These are phyloP conservation scores for Trachythela sp. DNA, from an alignment of 64 coral and sea anemone species.

Conservation along the genomic window DNA sequence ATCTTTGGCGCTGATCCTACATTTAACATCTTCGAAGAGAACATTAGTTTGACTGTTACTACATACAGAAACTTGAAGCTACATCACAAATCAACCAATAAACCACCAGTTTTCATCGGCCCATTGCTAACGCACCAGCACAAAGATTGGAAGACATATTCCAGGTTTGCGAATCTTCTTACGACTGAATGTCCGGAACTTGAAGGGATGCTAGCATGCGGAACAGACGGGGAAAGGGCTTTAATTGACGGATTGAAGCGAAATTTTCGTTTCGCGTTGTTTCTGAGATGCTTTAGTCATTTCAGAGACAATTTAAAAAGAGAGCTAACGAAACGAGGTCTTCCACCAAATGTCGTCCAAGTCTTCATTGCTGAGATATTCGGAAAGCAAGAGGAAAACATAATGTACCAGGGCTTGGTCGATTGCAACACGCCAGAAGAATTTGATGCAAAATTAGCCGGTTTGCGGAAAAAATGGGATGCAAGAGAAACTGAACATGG, in stretches of 20 bases:
- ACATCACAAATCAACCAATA: neutral
- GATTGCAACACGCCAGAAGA: too few relatives aligned
- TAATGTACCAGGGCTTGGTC: too few relatives aligned
- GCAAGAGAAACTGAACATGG: too few relatives aligned
- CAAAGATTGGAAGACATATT: too few relatives aligned
- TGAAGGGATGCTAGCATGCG: neutral
- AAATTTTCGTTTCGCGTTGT: neutral
- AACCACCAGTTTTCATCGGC: neutral
- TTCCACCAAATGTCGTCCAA: too few relatives aligned
- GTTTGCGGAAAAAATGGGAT: too few relatives aligned
- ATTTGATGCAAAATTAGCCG: too few relatives aligned
- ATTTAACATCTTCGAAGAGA: neutral
- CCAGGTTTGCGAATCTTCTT: neutral
- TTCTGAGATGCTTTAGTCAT: neutral
- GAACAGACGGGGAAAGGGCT: neutral
- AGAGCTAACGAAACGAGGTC: too few relatives aligned
- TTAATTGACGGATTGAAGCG: neutral
- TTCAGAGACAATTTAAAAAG: too few relatives aligned
- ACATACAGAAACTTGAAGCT: neutral
- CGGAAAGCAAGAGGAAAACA: too few relatives aligned
- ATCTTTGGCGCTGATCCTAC: neutral
- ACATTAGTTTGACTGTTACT: conserved; percentile 3
- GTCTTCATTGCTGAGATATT: too few relatives aligned
- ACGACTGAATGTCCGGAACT: neutral
- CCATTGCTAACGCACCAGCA: neutral